Evolutionary conservation across 1,140 invertebrate species (phyloP), one percentile per base, ranked within the genome.

Genomic region (Hetaerina americana): DNA sequence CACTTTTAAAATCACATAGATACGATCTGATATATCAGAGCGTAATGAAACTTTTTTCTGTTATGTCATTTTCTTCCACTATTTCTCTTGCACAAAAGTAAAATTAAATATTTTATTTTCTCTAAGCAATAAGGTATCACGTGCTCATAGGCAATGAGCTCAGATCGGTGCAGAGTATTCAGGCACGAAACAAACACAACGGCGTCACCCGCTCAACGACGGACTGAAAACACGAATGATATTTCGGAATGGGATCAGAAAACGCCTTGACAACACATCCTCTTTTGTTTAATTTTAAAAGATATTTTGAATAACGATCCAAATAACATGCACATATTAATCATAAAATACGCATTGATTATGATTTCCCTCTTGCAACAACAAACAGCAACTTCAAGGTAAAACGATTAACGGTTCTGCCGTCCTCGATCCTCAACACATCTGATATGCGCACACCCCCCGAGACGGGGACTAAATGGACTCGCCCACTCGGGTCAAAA

Each of bases 401-500:
- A 69, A 72, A 72, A 72, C 71, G 71, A 72, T 69, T 72, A 72
- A 72, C 71, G 71, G 71, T 72, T 72, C 40, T 26, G 15, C 68
- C 71, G 71, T 57, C 29, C 71, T 49, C 71, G 25, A 68, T 72
- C 66, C 49, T 71, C 70, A 73, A 27, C 72, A 70, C 72, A 73
- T 73, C 72, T 73, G 72, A 67, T 71, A 71, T 71, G 31, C 72
- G 40, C 66, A 66, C 72, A 71, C 72, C 69, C 72, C 72, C 69
- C 69, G 72, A 73, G 70, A 73, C 29, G 28, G 66, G 15, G 66
- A 29, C 31, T 28, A 66, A 73, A 73, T 73, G 72, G 72, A 73
- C 70, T 73, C 72, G 70, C 70, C 72, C 72, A 73, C 70, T 71
- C 72, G 72, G 72, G 72, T 73, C 72, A 73, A 73, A 73, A 73